Conservation (phyloP, 2,888 invertebrate genomes). For the Embidobia sp. region DNA sequence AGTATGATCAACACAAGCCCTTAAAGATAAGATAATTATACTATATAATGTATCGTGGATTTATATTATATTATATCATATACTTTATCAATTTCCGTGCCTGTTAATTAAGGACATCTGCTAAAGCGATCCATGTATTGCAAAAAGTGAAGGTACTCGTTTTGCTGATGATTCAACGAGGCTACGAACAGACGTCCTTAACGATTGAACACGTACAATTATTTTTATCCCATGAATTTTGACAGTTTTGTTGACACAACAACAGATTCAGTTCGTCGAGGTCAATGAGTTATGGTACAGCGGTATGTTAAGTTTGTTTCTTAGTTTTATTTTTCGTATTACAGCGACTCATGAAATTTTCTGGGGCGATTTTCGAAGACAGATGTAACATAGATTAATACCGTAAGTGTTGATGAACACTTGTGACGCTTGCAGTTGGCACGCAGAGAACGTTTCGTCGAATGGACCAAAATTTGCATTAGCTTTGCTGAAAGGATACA, state of each 20-base stretch:
- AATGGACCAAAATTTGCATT: too few relatives aligned
- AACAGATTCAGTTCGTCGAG: too few relatives aligned
- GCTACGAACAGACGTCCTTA: constrained; percentile 44
- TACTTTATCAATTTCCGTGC: constrained; percentile 41
- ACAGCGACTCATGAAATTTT: constrained; percentile 56
- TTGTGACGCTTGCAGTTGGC: constrained; percentile 67
- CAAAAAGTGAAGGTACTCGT: constrained; percentile 35
- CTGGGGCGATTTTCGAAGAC: constrained; percentile 36
- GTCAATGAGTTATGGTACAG: too few relatives aligned
- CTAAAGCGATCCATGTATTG: constrained; percentile 18
- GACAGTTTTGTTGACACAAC: too few relatives aligned
- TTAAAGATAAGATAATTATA: constrained; percentile 57
- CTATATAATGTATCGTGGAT: constrained; percentile 46
- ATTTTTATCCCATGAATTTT: constrained; percentile 57
- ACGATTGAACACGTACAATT: constrained; percentile 53
- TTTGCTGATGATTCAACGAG: not conserved
- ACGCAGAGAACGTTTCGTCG: too few relatives aligned
- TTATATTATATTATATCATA: constrained; percentile 41
- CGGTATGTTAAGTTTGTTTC: too few relatives aligned
- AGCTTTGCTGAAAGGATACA: too few relatives aligned
- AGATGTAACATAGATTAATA: constrained; percentile 43
- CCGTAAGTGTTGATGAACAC: constrained; percentile 70
- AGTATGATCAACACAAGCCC: constrained; percentile 62
- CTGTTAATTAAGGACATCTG: constrained; percentile 59
- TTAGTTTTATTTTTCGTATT: not conserved